These are phyloP conservation scores for Eurystomus glaucurus DNA, from an alignment of 2,797 vertebrate genomes.

Conservation along the genomic window DNA sequence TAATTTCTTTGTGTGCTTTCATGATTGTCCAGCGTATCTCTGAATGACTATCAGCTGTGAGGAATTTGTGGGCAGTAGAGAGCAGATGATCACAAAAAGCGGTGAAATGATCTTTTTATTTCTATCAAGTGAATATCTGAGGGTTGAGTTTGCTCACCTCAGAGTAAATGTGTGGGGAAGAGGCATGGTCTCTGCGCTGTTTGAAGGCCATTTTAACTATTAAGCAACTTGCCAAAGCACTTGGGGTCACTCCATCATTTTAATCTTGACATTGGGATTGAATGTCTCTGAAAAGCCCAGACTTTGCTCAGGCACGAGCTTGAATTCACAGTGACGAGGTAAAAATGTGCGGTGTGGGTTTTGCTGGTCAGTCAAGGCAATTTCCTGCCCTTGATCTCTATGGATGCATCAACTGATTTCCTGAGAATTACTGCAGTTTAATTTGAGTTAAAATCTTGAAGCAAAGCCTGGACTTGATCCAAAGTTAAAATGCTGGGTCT, in stretches of 20 bases:
- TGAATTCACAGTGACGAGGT: not conserved
- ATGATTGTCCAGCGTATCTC: constrained; percentile 22
- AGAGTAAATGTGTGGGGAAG: not conserved
- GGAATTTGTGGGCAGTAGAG: constrained; percentile 30
- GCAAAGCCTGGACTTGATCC: not conserved
- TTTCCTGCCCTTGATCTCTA: not conserved
- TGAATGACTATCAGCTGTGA: constrained; percentile 52
- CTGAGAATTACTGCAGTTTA: not conserved
- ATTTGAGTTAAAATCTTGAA: not conserved
- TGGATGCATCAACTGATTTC: not conserved
- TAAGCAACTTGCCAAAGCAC: not conserved
- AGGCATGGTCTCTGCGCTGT: not conserved
- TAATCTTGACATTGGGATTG: not conserved
- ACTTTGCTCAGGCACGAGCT: not conserved
- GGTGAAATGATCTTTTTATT: constrained; percentile 4
- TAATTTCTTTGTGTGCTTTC: constrained; percentile 29
- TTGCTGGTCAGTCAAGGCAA: not conserved
- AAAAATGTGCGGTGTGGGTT: not conserved
- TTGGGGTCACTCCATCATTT: not conserved
- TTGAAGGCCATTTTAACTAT: not conserved
- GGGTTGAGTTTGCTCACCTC: not conserved
- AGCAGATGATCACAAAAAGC: not conserved
- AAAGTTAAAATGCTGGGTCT: not conserved
- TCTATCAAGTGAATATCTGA: not conserved
- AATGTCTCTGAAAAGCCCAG: not conserved